Base-by-base conservation (phyloP, 2,113 vertebrate genomes). In the Notothenia rossii region DNA sequence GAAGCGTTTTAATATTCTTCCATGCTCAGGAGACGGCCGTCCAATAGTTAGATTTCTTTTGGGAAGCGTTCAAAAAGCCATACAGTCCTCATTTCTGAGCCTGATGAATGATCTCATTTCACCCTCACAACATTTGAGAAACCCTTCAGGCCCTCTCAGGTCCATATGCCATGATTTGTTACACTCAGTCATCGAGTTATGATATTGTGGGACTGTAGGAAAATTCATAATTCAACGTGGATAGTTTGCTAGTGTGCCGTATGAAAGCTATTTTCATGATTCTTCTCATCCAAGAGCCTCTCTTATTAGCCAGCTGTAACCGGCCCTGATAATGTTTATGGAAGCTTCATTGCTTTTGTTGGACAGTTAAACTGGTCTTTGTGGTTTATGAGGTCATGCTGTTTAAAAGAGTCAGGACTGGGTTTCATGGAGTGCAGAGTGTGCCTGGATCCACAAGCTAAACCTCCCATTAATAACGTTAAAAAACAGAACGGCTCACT, bases 361-460 rank as follows among this genome's bases (percentile, higher is more conserved):
- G 92, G 87, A 91, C 79, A 51, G 86, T 81, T 81, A 88, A 92
- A 88, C 70, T 15, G 63, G 50, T 75, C 51, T 79, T 79, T 88
- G 86, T 78, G 88, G 84, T 92, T 92, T 89, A 82, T 86, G 90
- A 91, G 88, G 82, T 89, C 81, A 78, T 43, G 76, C 82, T 88
- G 86, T 85, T 86, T 78, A 77, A 79, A 81, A 82, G 60, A 88
- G 62, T 48, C 75, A 77, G 77, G 78, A 56, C 71, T 60, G 79
- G 53, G 66, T 84, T 85, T 91, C 77, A 60, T 63, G 55, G 61
- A 75, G 72, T 20, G 13, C 66, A 9, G 77, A 53, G 55, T 74
- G 60, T 56, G 71, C 56, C 66, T 58, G 61, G 56, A 87, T 86
- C 70, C 78, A 77, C 68, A 54, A 29, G 56, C 45, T 56, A 63